Base-by-base conservation (phyloP, 2,888 invertebrate genomes). In the Hylaea fasciaria region DNA sequence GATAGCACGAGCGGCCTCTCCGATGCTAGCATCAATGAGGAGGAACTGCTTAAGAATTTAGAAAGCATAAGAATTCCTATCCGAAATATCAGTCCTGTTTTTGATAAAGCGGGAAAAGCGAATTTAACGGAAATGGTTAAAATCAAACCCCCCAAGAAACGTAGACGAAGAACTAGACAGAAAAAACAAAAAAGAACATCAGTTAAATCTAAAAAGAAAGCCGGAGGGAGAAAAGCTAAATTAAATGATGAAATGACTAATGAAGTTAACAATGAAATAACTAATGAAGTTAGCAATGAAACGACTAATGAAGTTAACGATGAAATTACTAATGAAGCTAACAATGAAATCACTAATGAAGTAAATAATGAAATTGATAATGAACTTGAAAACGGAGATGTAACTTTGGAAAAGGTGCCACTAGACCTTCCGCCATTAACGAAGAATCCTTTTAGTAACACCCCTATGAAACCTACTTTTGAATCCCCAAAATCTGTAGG, bases 11-110 rank as follows among this genome's bases (percentile, higher is more conserved):
- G 56, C n/a, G 77, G 75, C 9, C 32, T 48, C 0, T 74, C 76
- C 0, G 81, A 85, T 53, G 60, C 74, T 3, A 76, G 76, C 51
- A 66, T 80, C 1, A 74, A 71, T 35, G 82, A 83, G 45, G 83
- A 85, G 41, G 82, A 85, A 8, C 62, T 85, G 2, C 22, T 86
- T 0, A 73, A 67, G 12, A 75, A 78, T 58, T 71, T 88, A 14
- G 85, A 86, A 66, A 83, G 77, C 62, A 82, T 86, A 50, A 73
- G 80, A 1, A 86, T 88, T 60, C 88, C 88, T 16, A 52, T 65
- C 4, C 54, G 57, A 7, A 17, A 35, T 28, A 46, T 39, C 16
- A 28, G 40, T 22, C 28, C 5, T 0, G 11, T 55, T 22, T 16
- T 49, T 0, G 57, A 53, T n/a, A n/a, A 11, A 10, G 3, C 12